Conservation (phyloP, 2,888 invertebrate species). For the Cantharis rustica region DNA sequence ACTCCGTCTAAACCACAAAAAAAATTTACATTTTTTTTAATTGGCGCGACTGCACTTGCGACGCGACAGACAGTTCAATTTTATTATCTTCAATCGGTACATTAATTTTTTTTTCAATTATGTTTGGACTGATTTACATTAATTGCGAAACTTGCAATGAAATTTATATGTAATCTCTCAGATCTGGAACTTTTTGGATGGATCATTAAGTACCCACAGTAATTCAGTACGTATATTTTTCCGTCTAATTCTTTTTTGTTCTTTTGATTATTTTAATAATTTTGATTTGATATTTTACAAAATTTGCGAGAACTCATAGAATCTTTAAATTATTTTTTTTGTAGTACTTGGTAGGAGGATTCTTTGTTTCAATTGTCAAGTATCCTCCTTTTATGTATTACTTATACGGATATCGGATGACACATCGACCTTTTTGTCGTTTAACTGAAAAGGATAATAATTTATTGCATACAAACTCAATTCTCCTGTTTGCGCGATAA, state of each 20-base stretch:
- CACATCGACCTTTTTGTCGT: conserved; percentile 22
- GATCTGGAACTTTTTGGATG: neutral
- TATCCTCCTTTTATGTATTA: neutral
- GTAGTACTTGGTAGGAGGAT: neutral
- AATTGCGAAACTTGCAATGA: neutral
- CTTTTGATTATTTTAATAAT: neutral
- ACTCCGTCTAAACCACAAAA: too few species aligned
- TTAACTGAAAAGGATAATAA: neutral
- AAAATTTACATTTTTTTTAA: too few species aligned
- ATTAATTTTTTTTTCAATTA: neutral
- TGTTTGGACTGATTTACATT: neutral
- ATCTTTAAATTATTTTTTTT: too few species aligned
- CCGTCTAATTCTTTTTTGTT: neutral
- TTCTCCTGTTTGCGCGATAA: conserved; percentile 28
- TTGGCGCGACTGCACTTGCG: too few species aligned
- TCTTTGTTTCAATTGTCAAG: neutral
- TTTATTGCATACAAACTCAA: conserved; percentile 19
- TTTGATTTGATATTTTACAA: neutral
- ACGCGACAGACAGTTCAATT: neutral
- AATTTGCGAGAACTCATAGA: too few species aligned
- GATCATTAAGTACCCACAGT: neutral
- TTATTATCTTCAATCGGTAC: neutral
- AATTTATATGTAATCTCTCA: neutral
- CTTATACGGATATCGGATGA: conserved; percentile 24
- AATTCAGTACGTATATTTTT: neutral